A percentile compares a stretch with the other conserved stretches of the same genome.
phyloP scores from a whole-genome alignment of 2,888 invertebrate species.

The Perithous albicinctus region DNA sequence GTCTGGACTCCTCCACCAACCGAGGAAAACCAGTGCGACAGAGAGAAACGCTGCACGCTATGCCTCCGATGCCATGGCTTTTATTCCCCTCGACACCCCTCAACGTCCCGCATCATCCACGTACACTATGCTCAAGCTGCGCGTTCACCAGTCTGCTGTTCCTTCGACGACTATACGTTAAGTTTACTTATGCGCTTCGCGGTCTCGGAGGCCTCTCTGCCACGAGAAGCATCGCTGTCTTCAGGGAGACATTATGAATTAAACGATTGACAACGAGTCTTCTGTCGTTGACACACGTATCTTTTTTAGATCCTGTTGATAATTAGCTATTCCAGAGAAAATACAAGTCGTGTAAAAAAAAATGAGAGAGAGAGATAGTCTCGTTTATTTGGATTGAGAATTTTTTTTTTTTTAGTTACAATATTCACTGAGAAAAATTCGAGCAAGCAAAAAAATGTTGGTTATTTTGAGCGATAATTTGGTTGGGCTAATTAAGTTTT shows the following conservation, averaged over 20 bases:
- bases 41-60: slow-evolving; percentile 20
- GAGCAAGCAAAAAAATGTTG: too few relatives aligned
- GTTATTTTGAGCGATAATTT: too few relatives aligned
- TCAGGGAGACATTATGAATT: neutral
- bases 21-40: slow-evolving; percentile 82
- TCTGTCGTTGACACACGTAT: neutral
- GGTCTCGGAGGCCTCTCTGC: slow-evolving; percentile 14
- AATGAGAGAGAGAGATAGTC: too few relatives aligned
- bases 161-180: slow-evolving; percentile 45
- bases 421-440: too few relatives aligned
- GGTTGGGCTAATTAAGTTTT: too few relatives aligned
- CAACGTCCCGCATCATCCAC: slow-evolving; percentile 47
- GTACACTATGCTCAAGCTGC: slow-evolving; percentile 32
- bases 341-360: neutral
- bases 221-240: neutral
- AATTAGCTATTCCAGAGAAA: neutral
- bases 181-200: slow-evolving; percentile 23
- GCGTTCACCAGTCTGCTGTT: slow-evolving; percentile 47
- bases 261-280: neutral
- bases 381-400: too few relatives aligned
- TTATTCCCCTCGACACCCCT: slow-evolving; percentile 49
- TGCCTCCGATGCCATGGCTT: slow-evolving; percentile 38
- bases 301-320: neutral
- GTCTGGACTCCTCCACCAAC: slow-evolving; percentile 87
- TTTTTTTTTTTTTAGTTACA: too few relatives aligned